Evolutionary conservation across 2,797 vertebrate species (phyloP).

Genomic region (Sternarchorhynchus goeldii): DNA sequence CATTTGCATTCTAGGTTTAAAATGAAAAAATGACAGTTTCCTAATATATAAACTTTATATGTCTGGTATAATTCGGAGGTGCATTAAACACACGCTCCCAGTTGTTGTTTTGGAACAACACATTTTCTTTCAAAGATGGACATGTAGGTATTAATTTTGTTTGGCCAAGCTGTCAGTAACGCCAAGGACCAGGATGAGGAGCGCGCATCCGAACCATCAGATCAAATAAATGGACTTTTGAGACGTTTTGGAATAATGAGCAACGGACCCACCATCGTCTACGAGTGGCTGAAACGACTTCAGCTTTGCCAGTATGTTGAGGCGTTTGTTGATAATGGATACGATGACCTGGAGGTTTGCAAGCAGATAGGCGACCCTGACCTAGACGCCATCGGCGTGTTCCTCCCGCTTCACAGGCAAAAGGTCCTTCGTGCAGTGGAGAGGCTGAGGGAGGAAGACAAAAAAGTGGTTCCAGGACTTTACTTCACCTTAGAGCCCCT

Average conservation of each 20-base stretch:
- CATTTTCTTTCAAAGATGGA: constrained; percentile 7
- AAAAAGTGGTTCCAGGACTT: constrained; percentile 72
- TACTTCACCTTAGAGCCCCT: constrained; percentile 90
- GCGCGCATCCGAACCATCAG: not conserved
- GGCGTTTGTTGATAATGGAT: constrained; percentile 96
- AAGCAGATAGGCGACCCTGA: constrained; percentile 98
- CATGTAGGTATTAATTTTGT: not conserved
- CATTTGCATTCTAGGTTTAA: not conserved
- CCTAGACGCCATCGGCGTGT: constrained; percentile 96
- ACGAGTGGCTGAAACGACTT: constrained; percentile 95
- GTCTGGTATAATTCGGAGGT: not conserved
- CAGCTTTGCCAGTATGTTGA: constrained; percentile 94
- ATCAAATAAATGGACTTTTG: not conserved
- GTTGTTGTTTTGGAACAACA: constrained; percentile 12
- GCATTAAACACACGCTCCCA: not conserved
- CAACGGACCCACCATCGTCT: constrained; percentile 89
- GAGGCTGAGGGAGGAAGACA: constrained; percentile 81
- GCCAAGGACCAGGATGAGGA: constrained; percentile 9
- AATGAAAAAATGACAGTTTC: not conserved
- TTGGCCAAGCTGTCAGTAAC: not conserved
- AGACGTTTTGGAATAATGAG: constrained; percentile 75
- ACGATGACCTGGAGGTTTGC: constrained; percentile 98
- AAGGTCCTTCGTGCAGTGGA: constrained; percentile 84
- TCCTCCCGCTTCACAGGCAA: constrained; percentile 84
- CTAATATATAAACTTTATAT: not conserved